These are phyloP conservation scores for Myodes glareolus DNA, from an alignment of 2,113 vertebrate genomes.

Conservation along the genomic window DNA sequence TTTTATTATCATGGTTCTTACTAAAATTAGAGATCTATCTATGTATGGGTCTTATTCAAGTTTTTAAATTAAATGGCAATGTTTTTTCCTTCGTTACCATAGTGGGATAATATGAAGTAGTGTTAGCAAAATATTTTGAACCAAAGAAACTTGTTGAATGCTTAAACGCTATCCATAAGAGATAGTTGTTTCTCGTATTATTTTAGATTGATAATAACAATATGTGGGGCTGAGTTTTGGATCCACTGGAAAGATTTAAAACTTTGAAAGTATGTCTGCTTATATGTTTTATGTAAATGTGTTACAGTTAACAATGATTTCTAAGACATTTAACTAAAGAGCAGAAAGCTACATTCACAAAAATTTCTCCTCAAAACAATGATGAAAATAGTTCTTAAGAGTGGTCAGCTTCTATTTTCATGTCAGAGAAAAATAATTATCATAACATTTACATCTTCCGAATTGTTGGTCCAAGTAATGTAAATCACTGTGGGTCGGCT, in stretches of 20 bases:
- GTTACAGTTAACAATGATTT: background rate
- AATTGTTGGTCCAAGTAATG: background rate
- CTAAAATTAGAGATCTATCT: slow-evolving; percentile 19
- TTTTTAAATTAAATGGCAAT: slow-evolving; percentile 10
- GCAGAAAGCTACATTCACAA: slow-evolving; percentile 5
- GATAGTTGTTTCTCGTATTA: background rate
- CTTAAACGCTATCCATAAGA: background rate
- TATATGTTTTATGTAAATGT: background rate
- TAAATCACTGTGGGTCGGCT: background rate
- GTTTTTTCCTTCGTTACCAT: background rate
- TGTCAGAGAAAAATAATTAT: slow-evolving; percentile 19
- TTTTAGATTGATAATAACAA: slow-evolving; percentile 15
- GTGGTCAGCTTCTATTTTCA: slow-evolving; percentile 15
- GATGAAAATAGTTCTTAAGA: background rate
- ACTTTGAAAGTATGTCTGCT: background rate
- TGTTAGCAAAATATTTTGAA: background rate
- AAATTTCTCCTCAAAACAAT: slow-evolving; percentile 10
- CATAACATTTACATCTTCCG: background rate
- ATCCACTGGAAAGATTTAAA: slow-evolving; percentile 24
- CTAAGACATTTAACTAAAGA: background rate
- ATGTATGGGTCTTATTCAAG: background rate
- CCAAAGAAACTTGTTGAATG: background rate
- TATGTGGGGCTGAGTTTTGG: background rate
- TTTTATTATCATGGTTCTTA: slow-evolving; percentile 9
- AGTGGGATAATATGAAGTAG: background rate